Conservation (phyloP, 2,797 vertebrate species). For the Xiphorhynchus erythropygius region DNA sequence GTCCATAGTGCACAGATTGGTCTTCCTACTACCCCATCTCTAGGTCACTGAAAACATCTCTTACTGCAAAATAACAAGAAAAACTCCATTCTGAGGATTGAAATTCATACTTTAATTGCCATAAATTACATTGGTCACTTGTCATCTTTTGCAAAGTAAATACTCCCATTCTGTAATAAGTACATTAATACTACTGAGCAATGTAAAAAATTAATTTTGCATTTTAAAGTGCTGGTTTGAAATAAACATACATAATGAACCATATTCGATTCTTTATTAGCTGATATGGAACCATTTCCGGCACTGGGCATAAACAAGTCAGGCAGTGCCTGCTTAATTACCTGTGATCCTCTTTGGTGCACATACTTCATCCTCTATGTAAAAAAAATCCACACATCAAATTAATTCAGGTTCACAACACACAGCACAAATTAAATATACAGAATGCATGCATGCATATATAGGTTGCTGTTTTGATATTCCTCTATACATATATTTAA, state of each 20-base stretch:
- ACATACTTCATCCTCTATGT: neutral
- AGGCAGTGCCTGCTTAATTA: neutral
- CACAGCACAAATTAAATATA: neutral
- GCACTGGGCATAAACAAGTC: neutral
- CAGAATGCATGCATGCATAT: neutral
- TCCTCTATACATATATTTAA: neutral
- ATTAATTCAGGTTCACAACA: neutral
- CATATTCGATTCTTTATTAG: neutral
- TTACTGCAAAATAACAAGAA: neutral
- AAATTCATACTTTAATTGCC: neutral
- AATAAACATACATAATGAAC: neutral
- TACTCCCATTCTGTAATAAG: neutral
- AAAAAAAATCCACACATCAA: neutral
- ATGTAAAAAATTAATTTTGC: neutral
- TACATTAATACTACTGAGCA: neutral
- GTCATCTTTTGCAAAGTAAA: neutral
- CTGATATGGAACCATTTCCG: neutral
- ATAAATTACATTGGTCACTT: neutral
- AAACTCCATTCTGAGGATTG: neutral
- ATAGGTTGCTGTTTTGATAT: neutral
- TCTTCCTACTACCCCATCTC: neutral
- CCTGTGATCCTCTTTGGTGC: neutral
- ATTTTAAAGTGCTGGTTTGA: neutral
- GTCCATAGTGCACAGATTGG: neutral
- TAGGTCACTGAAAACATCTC: neutral